Evolutionary conservation across 2,888 invertebrate genomes (phyloP).

Genomic region (Phorcus lineatus): DNA sequence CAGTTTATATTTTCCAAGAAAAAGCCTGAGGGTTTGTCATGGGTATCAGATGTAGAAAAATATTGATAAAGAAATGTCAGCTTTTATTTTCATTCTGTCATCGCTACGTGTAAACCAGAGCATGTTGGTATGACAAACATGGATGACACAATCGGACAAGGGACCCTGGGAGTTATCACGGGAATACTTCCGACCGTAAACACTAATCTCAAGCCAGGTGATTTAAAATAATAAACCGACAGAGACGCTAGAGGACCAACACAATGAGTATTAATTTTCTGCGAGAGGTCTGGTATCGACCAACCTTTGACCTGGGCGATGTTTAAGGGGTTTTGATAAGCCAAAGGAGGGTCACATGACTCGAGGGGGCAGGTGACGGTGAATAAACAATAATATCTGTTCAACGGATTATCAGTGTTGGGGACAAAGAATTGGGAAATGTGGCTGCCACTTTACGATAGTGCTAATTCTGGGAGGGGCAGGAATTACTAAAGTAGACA

Average conservation of each 20-base stretch:
- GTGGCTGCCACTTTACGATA: no score
- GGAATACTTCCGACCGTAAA: background rate
- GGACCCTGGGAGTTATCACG: background rate
- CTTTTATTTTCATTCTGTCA: no score
- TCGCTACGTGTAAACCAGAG: background rate
- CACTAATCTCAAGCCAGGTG: background rate
- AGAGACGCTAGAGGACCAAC: background rate
- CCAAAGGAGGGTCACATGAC: background rate
- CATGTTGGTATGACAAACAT: background rate
- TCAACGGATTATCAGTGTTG: background rate
- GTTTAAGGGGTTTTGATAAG: background rate
- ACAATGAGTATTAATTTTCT: background rate
- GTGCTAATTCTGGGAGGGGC: no score
- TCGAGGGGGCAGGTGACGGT: background rate
- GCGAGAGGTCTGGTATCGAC: background rate
- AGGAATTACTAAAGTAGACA: no score
- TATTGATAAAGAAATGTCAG: no score
- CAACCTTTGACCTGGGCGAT: background rate
- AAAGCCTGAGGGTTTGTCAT: no score
- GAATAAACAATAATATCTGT: background rate
- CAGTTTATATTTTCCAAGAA: no score
- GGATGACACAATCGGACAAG: background rate
- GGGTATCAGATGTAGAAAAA: no score
- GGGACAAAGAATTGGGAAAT: no score
- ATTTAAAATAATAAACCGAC: background rate